Percentiles rank a stretch among this genome's conserved stretches.
Evolutionary conservation across 2,113 vertebrate species (phyloP).

Genomic region (Lucifuga dentata): DNA sequence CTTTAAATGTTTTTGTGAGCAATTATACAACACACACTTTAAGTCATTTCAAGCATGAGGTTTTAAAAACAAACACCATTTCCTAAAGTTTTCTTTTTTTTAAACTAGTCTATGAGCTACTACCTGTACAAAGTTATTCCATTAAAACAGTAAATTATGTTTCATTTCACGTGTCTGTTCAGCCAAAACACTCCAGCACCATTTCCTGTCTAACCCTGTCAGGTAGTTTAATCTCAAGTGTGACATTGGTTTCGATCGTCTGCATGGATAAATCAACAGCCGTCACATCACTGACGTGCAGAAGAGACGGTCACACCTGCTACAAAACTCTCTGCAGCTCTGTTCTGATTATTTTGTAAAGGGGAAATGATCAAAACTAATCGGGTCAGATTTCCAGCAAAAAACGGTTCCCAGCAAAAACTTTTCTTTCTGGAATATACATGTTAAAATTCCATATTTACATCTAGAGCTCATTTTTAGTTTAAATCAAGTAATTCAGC

Average conservation of each 20-base stretch:
- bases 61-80: no score
- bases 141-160: conserved; percentile 12
- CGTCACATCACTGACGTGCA: conserved; percentile 16
- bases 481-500: no score
- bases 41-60: no score
- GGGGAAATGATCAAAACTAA: conserved; percentile 22
- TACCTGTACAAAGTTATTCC: conserved; percentile 33
- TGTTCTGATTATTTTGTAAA: conserved; percentile 2
- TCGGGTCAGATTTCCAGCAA: no score
- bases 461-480: no score
- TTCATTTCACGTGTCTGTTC: conserved; percentile 5
- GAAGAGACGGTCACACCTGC: conserved; percentile 26
- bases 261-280: conserved; percentile 16
- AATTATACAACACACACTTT: no score
- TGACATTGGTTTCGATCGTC: conserved; percentile 33
- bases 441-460: neutral
- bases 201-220: conserved; percentile 35
- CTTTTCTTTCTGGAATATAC: neutral
- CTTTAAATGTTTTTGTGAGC: conserved; percentile 14
- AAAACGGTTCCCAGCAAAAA: no score
- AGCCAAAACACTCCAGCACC: conserved; percentile 4
- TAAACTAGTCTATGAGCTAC: no score
- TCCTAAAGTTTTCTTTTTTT: no score
- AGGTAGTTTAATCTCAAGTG: conserved; percentile 39
- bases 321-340: conserved; percentile 10